Evolutionary conservation across 2,888 invertebrate genomes (phyloP).

Genomic region (Apomyelois bistriatella): DNA sequence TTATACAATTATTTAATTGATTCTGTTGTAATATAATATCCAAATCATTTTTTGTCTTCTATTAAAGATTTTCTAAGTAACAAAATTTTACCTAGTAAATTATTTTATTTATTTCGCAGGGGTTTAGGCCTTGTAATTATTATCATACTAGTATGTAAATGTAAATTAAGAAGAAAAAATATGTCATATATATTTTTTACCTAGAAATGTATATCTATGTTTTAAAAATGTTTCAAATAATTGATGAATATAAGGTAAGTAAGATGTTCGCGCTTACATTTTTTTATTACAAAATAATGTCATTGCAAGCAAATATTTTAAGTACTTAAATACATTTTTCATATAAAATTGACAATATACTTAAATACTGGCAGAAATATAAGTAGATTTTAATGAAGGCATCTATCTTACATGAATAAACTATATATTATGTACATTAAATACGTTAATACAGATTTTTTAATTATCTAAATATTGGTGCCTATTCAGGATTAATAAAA

Average conservation of each 20-base stretch:
- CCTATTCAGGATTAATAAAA: neutral
- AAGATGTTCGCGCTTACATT: too few species aligned
- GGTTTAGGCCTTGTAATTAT: constrained; percentile 50
- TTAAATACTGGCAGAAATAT: neutral
- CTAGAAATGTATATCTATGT: neutral
- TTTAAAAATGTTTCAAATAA: neutral
- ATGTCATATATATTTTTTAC: neutral
- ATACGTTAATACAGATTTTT: neutral
- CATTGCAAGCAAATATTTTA: too few species aligned
- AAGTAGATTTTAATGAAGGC: neutral
- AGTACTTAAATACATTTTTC: too few species aligned
- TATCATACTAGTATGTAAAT: neutral
- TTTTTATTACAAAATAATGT: too few species aligned
- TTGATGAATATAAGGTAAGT: too few species aligned
- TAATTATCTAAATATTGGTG: neutral
- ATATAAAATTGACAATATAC: neutral
- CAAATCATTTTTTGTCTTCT: constrained; percentile 30
- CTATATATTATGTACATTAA: neutral
- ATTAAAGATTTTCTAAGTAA: constrained; percentile 28
- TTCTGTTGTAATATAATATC: constrained; percentile 36
- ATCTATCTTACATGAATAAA: neutral
- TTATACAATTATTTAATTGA: constrained; percentile 31
- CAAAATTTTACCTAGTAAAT: constrained; percentile 29
- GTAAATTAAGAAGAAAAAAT: neutral
- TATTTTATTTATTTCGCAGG: constrained; percentile 32